These are phyloP conservation scores for Propithecus coquereli DNA, from an alignment of 2,113 vertebrate species.

Conservation along the genomic window DNA sequence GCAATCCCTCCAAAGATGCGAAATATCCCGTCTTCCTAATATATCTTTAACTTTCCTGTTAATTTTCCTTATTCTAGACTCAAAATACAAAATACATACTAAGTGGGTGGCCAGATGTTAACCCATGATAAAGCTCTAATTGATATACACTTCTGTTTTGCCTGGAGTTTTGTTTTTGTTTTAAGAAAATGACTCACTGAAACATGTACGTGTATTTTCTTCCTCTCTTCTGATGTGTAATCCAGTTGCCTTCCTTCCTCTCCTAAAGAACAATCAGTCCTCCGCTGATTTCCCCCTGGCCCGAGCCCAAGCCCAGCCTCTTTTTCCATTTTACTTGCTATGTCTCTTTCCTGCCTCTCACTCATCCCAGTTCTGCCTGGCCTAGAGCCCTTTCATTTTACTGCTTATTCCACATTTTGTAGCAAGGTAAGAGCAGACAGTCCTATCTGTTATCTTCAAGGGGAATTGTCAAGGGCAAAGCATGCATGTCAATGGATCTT, in stretches of 20 bases:
- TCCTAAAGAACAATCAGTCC: slow-evolving; percentile 6
- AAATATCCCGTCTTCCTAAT: background rate
- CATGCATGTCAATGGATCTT: background rate
- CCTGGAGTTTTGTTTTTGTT: slow-evolving; percentile 49
- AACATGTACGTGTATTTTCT: background rate
- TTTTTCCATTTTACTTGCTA: slow-evolving; percentile 37
- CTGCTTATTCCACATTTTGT: background rate
- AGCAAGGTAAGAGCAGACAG: background rate
- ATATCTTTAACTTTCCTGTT: background rate
- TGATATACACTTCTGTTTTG: slow-evolving; percentile 7
- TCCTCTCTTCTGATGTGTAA: slow-evolving; percentile 30
- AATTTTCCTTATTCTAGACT: background rate
- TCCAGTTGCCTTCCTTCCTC: slow-evolving; percentile 53
- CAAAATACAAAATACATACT: background rate
- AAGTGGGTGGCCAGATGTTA: background rate
- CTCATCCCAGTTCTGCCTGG: background rate
- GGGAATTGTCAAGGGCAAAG: background rate
- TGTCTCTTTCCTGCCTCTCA: slow-evolving; percentile 22
- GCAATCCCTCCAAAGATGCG: background rate
- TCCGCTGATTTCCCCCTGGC: slow-evolving; percentile 38
- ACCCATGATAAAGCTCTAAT: background rate
- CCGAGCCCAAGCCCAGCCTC: slow-evolving; percentile 43
- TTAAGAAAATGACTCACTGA: slow-evolving; percentile 65
- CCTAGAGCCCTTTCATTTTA: background rate
- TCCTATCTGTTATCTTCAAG: background rate